Conservation (phyloP, 1,140 invertebrate species). For the Aphaenogaster ashmeadi region DNA sequence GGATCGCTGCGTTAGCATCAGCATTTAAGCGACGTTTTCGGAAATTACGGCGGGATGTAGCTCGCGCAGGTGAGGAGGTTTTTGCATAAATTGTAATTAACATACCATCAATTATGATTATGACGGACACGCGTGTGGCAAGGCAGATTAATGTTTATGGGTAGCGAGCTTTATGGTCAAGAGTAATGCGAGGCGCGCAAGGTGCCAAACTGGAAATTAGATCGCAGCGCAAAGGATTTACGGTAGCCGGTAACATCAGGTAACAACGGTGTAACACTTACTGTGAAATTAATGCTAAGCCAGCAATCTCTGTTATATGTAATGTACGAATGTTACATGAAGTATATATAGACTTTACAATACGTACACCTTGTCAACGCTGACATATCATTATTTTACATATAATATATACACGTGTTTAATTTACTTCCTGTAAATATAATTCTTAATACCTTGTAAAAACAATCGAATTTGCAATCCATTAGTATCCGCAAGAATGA, state of each 20-base stretch:
- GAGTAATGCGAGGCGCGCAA: slow-evolving; percentile 55
- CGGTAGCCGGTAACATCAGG: slow-evolving; percentile 56
- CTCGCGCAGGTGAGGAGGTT: slow-evolving; percentile 58
- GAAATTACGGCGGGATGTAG: slow-evolving; percentile 61
- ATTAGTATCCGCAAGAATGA: background rate
- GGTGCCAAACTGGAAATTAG: slow-evolving; percentile 64
- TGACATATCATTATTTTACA: slow-evolving; percentile 8
- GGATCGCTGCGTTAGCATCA: slow-evolving; percentile 46
- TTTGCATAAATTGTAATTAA: slow-evolving; percentile 79
- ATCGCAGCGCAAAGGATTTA: slow-evolving; percentile 59
- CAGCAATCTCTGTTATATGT: slow-evolving; percentile 53
- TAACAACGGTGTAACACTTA: slow-evolving; percentile 63
- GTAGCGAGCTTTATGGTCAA: slow-evolving; percentile 67
- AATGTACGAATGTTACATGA: slow-evolving; percentile 8
- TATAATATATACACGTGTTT: background rate
- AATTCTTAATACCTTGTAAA: slow-evolving; percentile 5
- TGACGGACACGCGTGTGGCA: slow-evolving; percentile 63
- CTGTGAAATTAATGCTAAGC: slow-evolving; percentile 56
- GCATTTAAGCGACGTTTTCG: slow-evolving; percentile 52
- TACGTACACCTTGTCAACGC: background rate
- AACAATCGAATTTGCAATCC: background rate
- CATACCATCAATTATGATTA: slow-evolving; percentile 76
- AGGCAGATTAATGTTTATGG: slow-evolving; percentile 75
- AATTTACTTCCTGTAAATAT: background rate
- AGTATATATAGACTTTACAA: background rate